Percentiles rank a stretch among this genome's conserved stretches.
These are phyloP conservation scores for Antechinus flavipes DNA, from an alignment of 2,113 vertebrate genomes.

Conservation along the genomic window DNA sequence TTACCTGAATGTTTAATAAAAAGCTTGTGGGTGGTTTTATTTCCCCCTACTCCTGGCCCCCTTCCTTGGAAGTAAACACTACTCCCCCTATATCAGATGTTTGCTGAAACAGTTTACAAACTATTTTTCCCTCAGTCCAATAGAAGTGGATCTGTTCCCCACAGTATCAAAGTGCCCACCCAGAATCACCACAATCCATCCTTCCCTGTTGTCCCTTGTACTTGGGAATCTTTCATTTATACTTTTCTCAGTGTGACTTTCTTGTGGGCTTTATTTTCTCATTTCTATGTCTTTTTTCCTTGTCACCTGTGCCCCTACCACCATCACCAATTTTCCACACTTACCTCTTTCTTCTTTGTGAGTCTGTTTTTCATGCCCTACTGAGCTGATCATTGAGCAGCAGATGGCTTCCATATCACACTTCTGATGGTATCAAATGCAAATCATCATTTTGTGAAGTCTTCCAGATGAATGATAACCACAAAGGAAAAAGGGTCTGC, in stretches of 20 bases:
- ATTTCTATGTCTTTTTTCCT: conserved; percentile 74
- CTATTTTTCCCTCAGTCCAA: background rate
- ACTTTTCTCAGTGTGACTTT: conserved; percentile 71
- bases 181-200: conserved; percentile 68
- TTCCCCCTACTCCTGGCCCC: background rate
- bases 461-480: conserved; percentile 90
- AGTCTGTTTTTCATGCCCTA: conserved; percentile 16
- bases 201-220: conserved; percentile 59
- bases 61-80: background rate
- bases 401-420: conserved; percentile 89
- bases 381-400: conserved; percentile 88
- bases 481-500: conserved; percentile 66
- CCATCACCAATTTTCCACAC: conserved; percentile 88
- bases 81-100: background rate
- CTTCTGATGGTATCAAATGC: conserved; percentile 91
- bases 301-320: conserved; percentile 76
- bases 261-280: conserved; percentile 80
- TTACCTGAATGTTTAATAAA: background rate
- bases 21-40: background rate
- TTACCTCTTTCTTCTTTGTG: conserved; percentile 47
- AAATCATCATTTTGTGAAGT: conserved; percentile 92
- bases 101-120: background rate
- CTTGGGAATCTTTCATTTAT: conserved; percentile 46
- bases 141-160: conserved; percentile 1
- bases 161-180: conserved; percentile 14